These are phyloP conservation scores for Tiphia femorata DNA, from an alignment of 2,888 invertebrate species.

Conservation along the genomic window DNA sequence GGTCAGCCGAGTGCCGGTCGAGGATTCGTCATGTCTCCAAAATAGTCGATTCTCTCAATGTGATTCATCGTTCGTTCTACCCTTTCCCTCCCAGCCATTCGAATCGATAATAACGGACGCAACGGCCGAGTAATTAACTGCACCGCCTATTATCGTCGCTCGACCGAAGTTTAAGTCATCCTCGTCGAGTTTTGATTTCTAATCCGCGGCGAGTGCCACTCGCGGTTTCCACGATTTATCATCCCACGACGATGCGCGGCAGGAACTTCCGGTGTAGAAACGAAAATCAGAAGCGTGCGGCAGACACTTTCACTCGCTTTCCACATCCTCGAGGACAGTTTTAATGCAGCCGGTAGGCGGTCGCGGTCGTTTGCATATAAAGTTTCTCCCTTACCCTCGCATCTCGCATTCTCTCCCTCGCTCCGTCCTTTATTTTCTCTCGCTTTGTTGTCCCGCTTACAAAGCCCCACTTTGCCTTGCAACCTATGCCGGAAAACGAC, in stretches of 20 bases:
- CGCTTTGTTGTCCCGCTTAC: too few relatives aligned
- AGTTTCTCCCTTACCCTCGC: background rate
- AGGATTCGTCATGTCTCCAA: constrained; percentile 26
- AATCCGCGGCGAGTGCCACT: background rate
- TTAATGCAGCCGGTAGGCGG: background rate
- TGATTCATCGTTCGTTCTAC: constrained; percentile 38
- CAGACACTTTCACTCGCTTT: constrained; percentile 15
- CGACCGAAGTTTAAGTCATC: too few relatives aligned
- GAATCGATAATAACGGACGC: constrained; percentile 36
- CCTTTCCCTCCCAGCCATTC: constrained; percentile 12
- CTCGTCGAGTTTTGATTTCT: too few relatives aligned
- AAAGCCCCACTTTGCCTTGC: too few relatives aligned
- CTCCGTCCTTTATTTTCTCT: background rate
- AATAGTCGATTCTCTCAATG: constrained; percentile 25
- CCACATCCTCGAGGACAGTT: constrained; percentile 11
- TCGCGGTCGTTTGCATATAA: constrained; percentile 14
- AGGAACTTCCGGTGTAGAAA: background rate
- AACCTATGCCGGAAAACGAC: too few relatives aligned
- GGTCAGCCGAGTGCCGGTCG: too few relatives aligned
- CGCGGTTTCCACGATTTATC: background rate
- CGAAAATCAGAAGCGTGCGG: constrained; percentile 2
- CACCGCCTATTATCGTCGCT: too few relatives aligned
- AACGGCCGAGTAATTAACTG: too few relatives aligned
- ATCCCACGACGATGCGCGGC: background rate
- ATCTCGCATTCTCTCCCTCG: background rate